These are phyloP conservation scores for Stegodyphus mimosarum DNA, from an alignment of 1,140 invertebrate species.

Conservation along the genomic window DNA sequence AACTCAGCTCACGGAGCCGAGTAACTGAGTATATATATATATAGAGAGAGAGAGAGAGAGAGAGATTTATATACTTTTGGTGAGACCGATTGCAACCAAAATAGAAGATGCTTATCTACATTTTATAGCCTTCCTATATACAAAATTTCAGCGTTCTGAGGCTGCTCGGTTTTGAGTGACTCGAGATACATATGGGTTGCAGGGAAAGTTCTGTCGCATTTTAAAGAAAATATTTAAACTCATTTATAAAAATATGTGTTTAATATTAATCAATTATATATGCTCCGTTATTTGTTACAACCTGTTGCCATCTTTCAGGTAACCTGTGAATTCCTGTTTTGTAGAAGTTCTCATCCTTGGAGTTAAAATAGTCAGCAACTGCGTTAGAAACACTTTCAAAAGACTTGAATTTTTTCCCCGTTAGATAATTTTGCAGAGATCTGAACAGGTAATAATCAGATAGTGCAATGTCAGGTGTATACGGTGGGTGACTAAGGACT, in stretches of 20 bases:
- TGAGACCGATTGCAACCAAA: no score
- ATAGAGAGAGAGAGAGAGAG: no score
- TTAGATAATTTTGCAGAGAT: slow-evolving; percentile 42
- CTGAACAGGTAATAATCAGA: slow-evolving; percentile 64
- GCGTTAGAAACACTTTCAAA: slow-evolving; percentile 47
- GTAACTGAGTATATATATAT: no score
- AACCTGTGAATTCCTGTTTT: slow-evolving; percentile 10
- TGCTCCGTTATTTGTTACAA: slow-evolving; percentile 10
- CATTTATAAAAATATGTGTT: slow-evolving; percentile 16
- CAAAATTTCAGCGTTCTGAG: no score
- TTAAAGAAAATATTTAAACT: slow-evolving; percentile 11
- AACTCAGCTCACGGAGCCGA: no score
- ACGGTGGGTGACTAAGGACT: slow-evolving; percentile 10
- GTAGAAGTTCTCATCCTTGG: slow-evolving; percentile 11
- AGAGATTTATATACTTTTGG: no score
- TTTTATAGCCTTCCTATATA: no score
- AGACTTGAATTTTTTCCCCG: slow-evolving; percentile 41
- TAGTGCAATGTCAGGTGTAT: slow-evolving; percentile 64
- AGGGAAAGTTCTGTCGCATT: slow-evolving; percentile 6
- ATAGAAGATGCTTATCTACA: no score
- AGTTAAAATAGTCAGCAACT: slow-evolving; percentile 19
- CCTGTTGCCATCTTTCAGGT: slow-evolving; percentile 8
- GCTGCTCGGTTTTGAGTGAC: no score
- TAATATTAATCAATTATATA: slow-evolving; percentile 17
- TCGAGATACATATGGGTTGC: no score